phyloP scores from a whole-genome alignment of 2,888 invertebrate genomes.

The Ochlodes sylvanus region DNA sequence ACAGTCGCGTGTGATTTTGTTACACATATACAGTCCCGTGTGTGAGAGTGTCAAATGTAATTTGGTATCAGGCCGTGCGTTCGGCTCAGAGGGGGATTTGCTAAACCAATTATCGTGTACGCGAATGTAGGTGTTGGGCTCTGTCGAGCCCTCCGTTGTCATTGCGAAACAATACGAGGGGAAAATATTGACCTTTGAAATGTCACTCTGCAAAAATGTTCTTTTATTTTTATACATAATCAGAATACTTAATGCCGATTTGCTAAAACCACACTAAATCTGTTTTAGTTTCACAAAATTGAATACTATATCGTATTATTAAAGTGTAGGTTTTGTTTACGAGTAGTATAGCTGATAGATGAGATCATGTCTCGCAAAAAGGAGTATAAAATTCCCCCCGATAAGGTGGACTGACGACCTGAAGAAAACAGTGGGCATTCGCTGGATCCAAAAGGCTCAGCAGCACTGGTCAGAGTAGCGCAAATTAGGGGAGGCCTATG shows the following conservation, averaged over 20 bases:
- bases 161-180: conserved; percentile 27
- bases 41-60: conserved; percentile 26
- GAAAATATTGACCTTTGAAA: conserved; percentile 27
- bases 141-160: conserved; percentile 22
- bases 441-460: too few species aligned
- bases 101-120: conserved; percentile 30
- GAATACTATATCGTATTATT: neutral
- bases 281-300: too few species aligned
- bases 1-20: neutral
- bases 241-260: too few species aligned
- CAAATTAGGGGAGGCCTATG: too few species aligned
- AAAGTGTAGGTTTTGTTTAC: too few species aligned
- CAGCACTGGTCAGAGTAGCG: too few species aligned
- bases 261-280: too few species aligned
- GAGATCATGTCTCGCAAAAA: too few species aligned
- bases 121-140: conserved; percentile 13
- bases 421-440: too few species aligned
- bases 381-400: too few species aligned
- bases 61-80: conserved; percentile 16
- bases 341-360: too few species aligned
- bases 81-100: conserved; percentile 16
- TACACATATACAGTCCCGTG: neutral
- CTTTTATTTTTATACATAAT: neutral
- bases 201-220: conserved; percentile 3
- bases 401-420: too few species aligned